Evolutionary conservation across 2,113 vertebrate species (phyloP).

Genomic region (Anguilla rostrata): DNA sequence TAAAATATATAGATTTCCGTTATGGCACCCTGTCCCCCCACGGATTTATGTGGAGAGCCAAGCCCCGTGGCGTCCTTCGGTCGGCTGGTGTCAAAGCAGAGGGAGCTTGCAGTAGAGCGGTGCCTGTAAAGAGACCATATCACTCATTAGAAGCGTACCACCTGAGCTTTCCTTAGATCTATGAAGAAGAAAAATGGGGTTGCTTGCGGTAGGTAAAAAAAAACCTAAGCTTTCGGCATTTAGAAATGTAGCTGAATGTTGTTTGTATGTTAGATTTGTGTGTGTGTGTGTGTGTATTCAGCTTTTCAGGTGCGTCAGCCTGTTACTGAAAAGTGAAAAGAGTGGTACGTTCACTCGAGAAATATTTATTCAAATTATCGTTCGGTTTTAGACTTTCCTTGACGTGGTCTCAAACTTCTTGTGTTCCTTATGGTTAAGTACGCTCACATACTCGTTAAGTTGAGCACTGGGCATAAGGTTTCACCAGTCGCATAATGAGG

Average conservation of each 20-base stretch:
- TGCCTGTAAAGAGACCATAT: background rate
- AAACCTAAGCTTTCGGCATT: slow-evolving; percentile 22
- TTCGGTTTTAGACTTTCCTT: background rate
- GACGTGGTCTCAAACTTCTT: background rate
- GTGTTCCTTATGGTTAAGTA: background rate
- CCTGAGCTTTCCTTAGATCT: background rate
- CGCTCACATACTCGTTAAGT: background rate
- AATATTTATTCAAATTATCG: background rate
- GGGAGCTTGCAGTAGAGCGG: slow-evolving; percentile 39
- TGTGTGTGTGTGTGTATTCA: background rate
- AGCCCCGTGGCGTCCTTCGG: slow-evolving; percentile 60
- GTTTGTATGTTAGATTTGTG: background rate
- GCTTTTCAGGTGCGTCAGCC: background rate
- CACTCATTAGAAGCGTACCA: background rate
- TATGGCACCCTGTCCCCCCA: slow-evolving; percentile 47
- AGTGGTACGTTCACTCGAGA: background rate
- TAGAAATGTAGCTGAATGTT: background rate
- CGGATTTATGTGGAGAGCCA: slow-evolving; percentile 50
- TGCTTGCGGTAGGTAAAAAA: slow-evolving; percentile 43
- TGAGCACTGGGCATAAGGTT: background rate
- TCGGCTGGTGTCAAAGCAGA: slow-evolving; percentile 58
- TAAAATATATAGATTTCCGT: slow-evolving; percentile 59
- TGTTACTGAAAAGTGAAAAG: background rate
- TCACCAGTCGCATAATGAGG: background rate
- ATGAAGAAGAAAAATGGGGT: slow-evolving; percentile 28